Evolutionary conservation across 35 echinoderm and acorn worm genomes (phyloP).

Genomic region (Lytechinus variegatus): DNA sequence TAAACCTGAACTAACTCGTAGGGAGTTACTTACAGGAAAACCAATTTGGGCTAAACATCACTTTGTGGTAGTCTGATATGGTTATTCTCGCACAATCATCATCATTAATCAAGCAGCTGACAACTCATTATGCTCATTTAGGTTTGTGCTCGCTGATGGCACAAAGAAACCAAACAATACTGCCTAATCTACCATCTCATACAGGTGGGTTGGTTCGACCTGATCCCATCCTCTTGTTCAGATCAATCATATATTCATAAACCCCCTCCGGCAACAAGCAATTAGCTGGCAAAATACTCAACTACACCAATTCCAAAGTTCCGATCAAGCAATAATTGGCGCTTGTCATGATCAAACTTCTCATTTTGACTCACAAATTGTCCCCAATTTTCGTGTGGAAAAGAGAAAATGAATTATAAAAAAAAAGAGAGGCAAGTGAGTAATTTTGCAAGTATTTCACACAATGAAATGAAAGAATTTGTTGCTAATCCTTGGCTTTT

Average conservation of each 20-base stretch:
- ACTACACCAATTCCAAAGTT: background rate
- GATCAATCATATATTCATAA: conserved; percentile 32
- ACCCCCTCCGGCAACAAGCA: background rate
- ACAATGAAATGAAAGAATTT: background rate
- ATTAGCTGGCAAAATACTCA: conserved; percentile 10
- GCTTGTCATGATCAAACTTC: background rate
- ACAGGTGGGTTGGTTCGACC: background rate
- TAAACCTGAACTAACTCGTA: background rate
- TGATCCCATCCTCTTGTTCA: background rate
- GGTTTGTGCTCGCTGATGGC: background rate
- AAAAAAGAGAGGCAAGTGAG: background rate
- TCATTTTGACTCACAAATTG: background rate
- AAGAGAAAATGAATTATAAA: no score
- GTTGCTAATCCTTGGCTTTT: background rate
- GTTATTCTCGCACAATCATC: background rate
- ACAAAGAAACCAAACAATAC: background rate
- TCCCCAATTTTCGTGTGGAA: background rate
- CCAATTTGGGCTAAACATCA: background rate
- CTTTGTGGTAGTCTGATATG: background rate
- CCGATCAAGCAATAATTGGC: background rate
- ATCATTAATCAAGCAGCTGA: background rate
- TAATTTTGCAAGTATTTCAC: conserved; percentile 28
- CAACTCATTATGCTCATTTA: background rate
- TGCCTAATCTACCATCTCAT: conserved; percentile 2
- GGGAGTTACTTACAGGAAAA: background rate